These are phyloP conservation scores for Hyalella azteca DNA, from an alignment of 2,888 invertebrate species.

Conservation along the genomic window DNA sequence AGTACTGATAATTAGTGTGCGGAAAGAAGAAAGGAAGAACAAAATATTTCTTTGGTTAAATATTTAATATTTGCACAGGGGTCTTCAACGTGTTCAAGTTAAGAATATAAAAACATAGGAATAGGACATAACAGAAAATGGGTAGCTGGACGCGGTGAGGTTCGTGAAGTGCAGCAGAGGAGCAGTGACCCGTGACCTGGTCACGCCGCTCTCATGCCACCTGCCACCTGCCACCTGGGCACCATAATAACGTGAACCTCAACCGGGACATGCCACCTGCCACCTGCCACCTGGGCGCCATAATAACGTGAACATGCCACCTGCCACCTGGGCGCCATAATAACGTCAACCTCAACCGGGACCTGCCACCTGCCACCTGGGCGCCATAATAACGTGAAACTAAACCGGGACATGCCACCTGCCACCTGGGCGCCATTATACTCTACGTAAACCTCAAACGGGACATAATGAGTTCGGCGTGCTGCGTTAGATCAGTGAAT, in stretches of 20 bases:
- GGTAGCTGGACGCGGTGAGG: too few relatives aligned
- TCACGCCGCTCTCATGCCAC: not conserved
- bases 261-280: not conserved
- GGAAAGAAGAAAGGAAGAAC: too few relatives aligned
- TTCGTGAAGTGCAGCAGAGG: too few relatives aligned
- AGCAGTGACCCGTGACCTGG: conserved; percentile 33
- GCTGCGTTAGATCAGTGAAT: too few relatives aligned
- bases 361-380: not conserved
- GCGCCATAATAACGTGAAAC: not conserved
- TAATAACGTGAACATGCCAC: not conserved
- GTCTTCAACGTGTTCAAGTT: too few relatives aligned
- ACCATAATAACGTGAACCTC: not conserved
- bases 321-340: not conserved
- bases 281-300: not conserved
- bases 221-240: not conserved
- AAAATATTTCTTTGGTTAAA: too few relatives aligned
- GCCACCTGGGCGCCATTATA: not conserved
- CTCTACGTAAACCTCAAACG: not conserved
- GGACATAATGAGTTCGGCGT: too few relatives aligned
- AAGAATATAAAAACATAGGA: too few relatives aligned
- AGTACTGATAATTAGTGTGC: too few relatives aligned
- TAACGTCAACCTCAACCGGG: not conserved
- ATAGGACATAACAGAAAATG: too few relatives aligned
- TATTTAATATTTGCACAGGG: too few relatives aligned
- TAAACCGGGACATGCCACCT: not conserved